These are phyloP conservation scores for Setipinna tenuifilis DNA, from an alignment of 2,797 vertebrate species.

Conservation along the genomic window DNA sequence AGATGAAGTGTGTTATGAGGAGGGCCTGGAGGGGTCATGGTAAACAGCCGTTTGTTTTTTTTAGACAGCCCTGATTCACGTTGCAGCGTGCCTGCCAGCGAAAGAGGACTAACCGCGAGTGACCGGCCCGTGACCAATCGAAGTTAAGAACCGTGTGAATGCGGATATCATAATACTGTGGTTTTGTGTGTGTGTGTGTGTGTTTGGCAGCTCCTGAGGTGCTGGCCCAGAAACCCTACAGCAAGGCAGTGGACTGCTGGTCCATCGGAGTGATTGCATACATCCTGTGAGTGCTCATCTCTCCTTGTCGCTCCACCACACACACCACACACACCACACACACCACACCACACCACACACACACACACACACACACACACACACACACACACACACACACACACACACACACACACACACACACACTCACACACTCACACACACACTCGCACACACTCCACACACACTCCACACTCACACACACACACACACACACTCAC, in stretches of 20 bases:
- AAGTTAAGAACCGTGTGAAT: constrained; percentile 9
- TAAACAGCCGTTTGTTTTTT: constrained; percentile 1
- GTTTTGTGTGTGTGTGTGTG: constrained; percentile 29
- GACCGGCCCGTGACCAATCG: neutral
- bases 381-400: too few species aligned
- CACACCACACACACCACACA: too few species aligned
- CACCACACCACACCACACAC: too few species aligned
- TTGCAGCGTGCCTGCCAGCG: neutral
- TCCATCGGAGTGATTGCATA: constrained; percentile 97
- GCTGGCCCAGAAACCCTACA: constrained; percentile 96
- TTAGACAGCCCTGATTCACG: neutral
- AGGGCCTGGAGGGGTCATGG: neutral
- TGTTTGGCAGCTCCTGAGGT: constrained; percentile 86
- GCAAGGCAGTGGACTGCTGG: constrained; percentile 98
- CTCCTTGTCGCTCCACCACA: neutral
- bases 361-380: too few species aligned
- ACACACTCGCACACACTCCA: too few species aligned
- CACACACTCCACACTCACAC: too few species aligned
- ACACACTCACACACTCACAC: too few species aligned
- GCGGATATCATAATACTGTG: constrained; percentile 5
- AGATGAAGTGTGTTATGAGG: neutral
- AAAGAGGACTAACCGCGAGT: neutral
- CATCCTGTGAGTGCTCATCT: constrained; percentile 82
- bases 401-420: too few species aligned
- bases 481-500: too few species aligned